phyloP scores from a whole-genome alignment of 1,140 invertebrate genomes.

The Eriosoma lanigerum region DNA sequence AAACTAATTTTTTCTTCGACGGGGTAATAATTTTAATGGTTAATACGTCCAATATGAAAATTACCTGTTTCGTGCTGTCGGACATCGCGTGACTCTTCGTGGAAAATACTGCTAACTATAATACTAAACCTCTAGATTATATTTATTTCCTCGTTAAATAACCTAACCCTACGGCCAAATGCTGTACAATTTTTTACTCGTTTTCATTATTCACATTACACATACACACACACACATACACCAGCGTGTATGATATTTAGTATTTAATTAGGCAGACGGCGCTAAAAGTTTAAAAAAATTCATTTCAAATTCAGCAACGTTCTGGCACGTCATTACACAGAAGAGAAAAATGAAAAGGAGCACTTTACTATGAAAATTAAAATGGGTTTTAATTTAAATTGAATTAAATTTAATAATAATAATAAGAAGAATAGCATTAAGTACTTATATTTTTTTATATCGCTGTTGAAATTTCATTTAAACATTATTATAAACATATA shows the following conservation, averaged over 20 bases:
- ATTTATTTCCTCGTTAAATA: constrained; percentile 32
- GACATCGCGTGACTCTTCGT: neutral
- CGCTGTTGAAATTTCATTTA: no score
- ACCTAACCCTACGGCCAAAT: neutral
- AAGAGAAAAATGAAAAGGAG: no score
- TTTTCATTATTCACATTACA: neutral
- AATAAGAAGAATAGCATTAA: no score
- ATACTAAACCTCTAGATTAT: constrained; percentile 5
- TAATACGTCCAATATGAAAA: constrained; percentile 19
- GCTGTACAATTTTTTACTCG: neutral
- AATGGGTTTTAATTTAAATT: no score
- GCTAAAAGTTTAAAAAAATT: neutral
- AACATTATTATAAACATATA: no score
- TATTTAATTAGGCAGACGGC: no score
- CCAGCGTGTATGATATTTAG: no score
- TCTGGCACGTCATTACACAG: neutral
- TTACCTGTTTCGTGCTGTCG: constrained; percentile 25
- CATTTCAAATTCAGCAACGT: neutral
- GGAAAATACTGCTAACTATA: no score
- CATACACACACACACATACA: no score
- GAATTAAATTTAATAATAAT: no score
- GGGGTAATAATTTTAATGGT: constrained; percentile 21
- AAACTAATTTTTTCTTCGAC: constrained; percentile 6
- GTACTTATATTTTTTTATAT: no score
- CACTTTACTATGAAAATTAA: no score